Conservation (phyloP, 2,888 invertebrate genomes). For the Carterocephalus palaemon region DNA sequence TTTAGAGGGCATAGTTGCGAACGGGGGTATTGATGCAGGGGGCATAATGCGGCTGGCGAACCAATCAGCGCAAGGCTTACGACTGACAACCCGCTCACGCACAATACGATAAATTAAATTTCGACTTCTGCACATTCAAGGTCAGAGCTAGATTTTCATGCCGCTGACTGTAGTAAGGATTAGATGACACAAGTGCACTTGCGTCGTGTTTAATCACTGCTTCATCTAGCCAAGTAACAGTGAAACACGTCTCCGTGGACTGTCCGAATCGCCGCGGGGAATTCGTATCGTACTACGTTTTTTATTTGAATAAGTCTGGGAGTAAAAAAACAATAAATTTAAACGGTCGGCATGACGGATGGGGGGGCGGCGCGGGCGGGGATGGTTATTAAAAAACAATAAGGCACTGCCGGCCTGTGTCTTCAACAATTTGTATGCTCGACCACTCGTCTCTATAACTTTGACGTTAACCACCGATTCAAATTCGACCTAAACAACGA, state of each 20-base stretch:
- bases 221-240: too few relatives aligned
- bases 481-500: not conserved
- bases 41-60: too few relatives aligned
- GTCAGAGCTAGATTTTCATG: too few relatives aligned
- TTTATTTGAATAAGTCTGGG: constrained; percentile 53
- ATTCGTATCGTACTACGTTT: constrained; percentile 45
- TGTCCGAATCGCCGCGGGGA: constrained; percentile 66
- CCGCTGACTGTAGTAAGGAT: too few relatives aligned
- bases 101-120: too few relatives aligned
- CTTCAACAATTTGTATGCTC: constrained; percentile 65
- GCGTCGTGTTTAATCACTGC: not conserved
- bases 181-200: too few relatives aligned
- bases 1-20: too few relatives aligned
- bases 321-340: constrained; percentile 33
- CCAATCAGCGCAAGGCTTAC: too few relatives aligned
- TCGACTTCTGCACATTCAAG: too few relatives aligned
- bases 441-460: constrained; percentile 60
- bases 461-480: not conserved
- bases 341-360: constrained; percentile 58
- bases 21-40: too few relatives aligned
- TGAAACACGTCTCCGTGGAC: constrained; percentile 40
- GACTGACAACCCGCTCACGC: too few relatives aligned
- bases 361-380: constrained; percentile 60
- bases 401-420: constrained; percentile 63
- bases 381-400: constrained; percentile 75